Percentiles rank a stretch among this genome's conserved stretches.
Evolutionary conservation across 2,888 invertebrate species (phyloP).

Genomic region (Melanostoma scalare): DNA sequence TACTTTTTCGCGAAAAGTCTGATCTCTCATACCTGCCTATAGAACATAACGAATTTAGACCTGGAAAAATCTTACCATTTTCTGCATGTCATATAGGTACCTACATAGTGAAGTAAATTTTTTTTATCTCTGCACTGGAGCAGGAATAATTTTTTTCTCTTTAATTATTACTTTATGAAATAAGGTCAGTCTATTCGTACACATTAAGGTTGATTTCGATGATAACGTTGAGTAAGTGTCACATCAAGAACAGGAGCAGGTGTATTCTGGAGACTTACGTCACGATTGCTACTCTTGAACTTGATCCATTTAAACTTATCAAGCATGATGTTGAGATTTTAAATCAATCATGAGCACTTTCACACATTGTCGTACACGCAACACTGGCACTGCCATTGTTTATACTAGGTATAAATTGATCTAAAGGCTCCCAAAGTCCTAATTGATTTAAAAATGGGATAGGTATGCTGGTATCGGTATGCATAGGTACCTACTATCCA

Average conservation of each 20-base stretch:
- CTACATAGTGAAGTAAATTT: too few species aligned
- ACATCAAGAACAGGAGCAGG: slow-evolving; percentile 66
- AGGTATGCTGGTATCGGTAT: too few species aligned
- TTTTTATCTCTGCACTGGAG: too few species aligned
- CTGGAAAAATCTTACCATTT: too few species aligned
- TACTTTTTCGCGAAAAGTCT: too few species aligned
- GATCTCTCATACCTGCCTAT: too few species aligned
- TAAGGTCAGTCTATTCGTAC: too few species aligned
- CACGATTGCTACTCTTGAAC: slow-evolving; percentile 73
- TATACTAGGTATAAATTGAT: slow-evolving; percentile 45
- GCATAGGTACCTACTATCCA: slow-evolving; percentile 73
- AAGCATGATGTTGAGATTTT: slow-evolving; percentile 45
- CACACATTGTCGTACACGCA: slow-evolving; percentile 37
- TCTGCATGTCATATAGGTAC: too few species aligned
- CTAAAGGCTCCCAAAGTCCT: slow-evolving; percentile 73
- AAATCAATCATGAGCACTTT: slow-evolving; percentile 51
- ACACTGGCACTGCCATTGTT: slow-evolving; percentile 46
- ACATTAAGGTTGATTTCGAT: too few species aligned
- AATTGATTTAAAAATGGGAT: slow-evolving; percentile 76
- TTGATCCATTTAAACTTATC: slow-evolving; percentile 73
- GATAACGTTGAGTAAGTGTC: not conserved
- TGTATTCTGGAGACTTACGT: slow-evolving; percentile 79
- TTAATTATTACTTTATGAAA: too few species aligned
- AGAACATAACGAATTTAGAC: too few species aligned
- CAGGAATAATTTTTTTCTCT: too few species aligned